Evolutionary conservation across 2,113 vertebrate genomes (phyloP), one percentile per base, ranked within the genome.

Genomic region (Zapornia atra): DNA sequence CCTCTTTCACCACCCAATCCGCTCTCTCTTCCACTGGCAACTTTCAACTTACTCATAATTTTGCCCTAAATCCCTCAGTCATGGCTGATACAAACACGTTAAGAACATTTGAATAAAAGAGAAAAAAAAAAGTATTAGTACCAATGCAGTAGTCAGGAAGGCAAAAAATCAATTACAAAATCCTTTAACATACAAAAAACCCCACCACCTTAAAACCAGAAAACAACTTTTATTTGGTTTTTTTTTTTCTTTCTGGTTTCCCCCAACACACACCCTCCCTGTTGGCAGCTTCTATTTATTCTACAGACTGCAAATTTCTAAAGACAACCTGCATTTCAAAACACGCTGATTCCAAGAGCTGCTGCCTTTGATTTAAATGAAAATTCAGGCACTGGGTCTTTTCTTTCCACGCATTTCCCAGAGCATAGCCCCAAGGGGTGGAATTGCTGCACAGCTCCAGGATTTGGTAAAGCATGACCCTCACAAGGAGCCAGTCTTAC

Each of bases 231-330:
- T 15, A 10, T 3, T 18, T 13, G 13, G 42, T 38, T 38, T 7
- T 6, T 1, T 4, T 1, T 16, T 7, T 38, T 4, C 1, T 12
- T 28, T 11, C 10, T 19, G 5, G 6, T 12, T 20, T 11, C 44
- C 44, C 42, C 8, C 11, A 42, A 42, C 8, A 18, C 44, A 18
- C 17, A 7, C 17, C 3, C 5, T 3, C 3, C 17, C 6, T 3
- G 0, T 34, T 86, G 46, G 56, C 17, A 61, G 9, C 26, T 59
- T 51, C 28, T 20, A 60, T 75, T 7, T 42, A 54, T 75, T 77
- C 72, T 76, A 85, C 76, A 76, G 22, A 50, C 1, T 54, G 18
- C 6, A 68, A 29, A 36, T 72, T 82, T 71, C 22, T 75, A 63
- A 82, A 71, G 24, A 40, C 14, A 82, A 90, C 64, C 5, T 53